Evolutionary conservation across 2,113 vertebrate genomes (phyloP).

Genomic region (Coregonus clupeaformis): DNA sequence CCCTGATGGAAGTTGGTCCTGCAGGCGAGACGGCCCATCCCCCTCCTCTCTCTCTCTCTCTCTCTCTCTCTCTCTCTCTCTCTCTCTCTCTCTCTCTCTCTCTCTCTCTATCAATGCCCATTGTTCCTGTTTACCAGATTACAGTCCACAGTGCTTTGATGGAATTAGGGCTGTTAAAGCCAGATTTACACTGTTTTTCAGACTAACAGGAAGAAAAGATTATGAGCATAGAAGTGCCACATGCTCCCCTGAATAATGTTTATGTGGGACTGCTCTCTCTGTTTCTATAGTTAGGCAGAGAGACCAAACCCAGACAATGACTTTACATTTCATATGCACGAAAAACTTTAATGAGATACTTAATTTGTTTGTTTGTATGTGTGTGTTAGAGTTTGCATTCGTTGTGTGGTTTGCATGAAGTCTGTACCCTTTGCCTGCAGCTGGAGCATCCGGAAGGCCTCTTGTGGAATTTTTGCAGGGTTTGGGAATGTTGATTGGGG

Average conservation of each 20-base stretch:
- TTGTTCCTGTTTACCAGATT: slow-evolving; percentile 73
- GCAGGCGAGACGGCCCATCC: slow-evolving; percentile 26
- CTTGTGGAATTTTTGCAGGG: slow-evolving; percentile 13
- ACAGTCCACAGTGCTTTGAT: slow-evolving; percentile 69
- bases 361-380: neutral
- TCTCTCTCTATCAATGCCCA: slow-evolving; percentile 58
- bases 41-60: neutral
- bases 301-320: too few relatives aligned
- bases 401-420: neutral
- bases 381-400: neutral
- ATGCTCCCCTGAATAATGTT: slow-evolving; percentile 12
- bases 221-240: slow-evolving; percentile 37
- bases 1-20: slow-evolving; percentile 30
- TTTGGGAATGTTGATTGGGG: slow-evolving; percentile 20
- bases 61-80: neutral
- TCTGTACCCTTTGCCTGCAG: neutral
- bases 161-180: slow-evolving; percentile 68
- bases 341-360: neutral
- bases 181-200: slow-evolving; percentile 59
- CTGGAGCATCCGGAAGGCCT: slow-evolving; percentile 7
- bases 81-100: slow-evolving; percentile 10
- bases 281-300: neutral
- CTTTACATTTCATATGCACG: neutral
- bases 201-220: slow-evolving; percentile 49
- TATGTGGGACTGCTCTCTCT: neutral